Percentiles rank a stretch among this genome's conserved stretches.
These are phyloP conservation scores for Henricia sp. DNA, from an alignment of 53 echinoderm and acorn worm species.

Conservation along the genomic window DNA sequence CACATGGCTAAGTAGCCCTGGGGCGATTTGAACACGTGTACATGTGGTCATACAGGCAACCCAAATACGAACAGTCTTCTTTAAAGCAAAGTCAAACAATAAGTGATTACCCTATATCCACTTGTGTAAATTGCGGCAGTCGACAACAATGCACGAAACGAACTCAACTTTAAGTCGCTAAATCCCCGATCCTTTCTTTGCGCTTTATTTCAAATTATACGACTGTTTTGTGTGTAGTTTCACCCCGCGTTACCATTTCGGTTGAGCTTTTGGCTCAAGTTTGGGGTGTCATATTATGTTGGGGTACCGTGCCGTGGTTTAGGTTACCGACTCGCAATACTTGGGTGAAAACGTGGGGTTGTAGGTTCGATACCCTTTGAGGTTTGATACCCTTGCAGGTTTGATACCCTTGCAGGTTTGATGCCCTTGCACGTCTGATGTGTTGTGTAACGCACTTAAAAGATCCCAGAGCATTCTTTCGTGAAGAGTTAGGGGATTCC, in stretches of 20 bases:
- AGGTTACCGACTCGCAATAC: too few relatives aligned
- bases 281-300: not conserved
- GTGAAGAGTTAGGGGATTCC: too few relatives aligned
- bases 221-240: conserved; percentile 7
- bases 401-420: too few relatives aligned
- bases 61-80: conserved; percentile 8
- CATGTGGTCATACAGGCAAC: not conserved
- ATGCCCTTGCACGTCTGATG: too few relatives aligned
- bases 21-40: conserved; percentile 31
- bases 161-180: conserved; percentile 22
- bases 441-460: too few relatives aligned
- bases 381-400: too few relatives aligned
- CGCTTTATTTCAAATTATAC: not conserved
- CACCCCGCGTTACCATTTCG: not conserved
- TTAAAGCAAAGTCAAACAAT: conserved; percentile 41
- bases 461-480: too few relatives aligned
- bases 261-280: not conserved
- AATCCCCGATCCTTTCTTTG: conserved; percentile 22
- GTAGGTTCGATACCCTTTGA: too few relatives aligned
- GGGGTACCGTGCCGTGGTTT: too few relatives aligned
- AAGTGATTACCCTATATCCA: conserved; percentile 23
- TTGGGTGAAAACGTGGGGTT: too few relatives aligned
- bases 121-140: conserved; percentile 45
- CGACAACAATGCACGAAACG: conserved; percentile 20
- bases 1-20: not conserved